Evolutionary conservation across 53 echinoderm and acorn worm species (phyloP), one percentile per base, ranked within the genome.

Genomic region (Holothuria scabra): DNA sequence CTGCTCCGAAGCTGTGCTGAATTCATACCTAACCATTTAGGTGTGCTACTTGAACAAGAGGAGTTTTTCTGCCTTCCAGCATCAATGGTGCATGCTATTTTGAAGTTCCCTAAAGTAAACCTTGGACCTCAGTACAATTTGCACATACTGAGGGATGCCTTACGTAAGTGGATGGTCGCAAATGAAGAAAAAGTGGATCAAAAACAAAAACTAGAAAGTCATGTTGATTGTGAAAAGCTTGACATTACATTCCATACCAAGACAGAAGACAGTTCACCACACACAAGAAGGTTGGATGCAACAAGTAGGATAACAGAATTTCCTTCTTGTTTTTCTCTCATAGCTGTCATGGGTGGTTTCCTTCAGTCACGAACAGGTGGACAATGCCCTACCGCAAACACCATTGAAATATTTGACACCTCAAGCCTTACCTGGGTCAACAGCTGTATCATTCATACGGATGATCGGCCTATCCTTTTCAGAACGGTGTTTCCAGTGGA

Each of bases 381-480:
- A 2, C 60, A 80, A 35, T 80, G 80, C 20, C 61, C 61, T 9
- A 80, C 80, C 2, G 80, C 80, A 2, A 80, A 61, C 44, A 80
- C 80, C 44, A 21, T 80, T 13, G 80, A 80, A 59, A 60, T 80
- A 21, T n/a, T 80, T 9, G 80, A 80, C 37, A 80, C 80, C 60
- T 22, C 11, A 8, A 80, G 60, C 61, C 80, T 31, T 4, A 21
- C 60, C 4, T 80, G 80, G 80, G 48, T 48, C 24, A 76, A 28
- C 56, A 76, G 76, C 13, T 57, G 80, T 34, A 18, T 60, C n/a
- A 80, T 61, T 20, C 30, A n/a, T 9, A 80, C 60, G 4, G 32
- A 21, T 7, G 21, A 10, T 16, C 16, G 62, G 23, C 62, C 62
- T 5, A 41, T 80, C 37, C 23, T 61, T 16, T 80, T 80, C 37